phyloP scores from a whole-genome alignment of 2,888 invertebrate species.

The Agrochola macilenta region DNA sequence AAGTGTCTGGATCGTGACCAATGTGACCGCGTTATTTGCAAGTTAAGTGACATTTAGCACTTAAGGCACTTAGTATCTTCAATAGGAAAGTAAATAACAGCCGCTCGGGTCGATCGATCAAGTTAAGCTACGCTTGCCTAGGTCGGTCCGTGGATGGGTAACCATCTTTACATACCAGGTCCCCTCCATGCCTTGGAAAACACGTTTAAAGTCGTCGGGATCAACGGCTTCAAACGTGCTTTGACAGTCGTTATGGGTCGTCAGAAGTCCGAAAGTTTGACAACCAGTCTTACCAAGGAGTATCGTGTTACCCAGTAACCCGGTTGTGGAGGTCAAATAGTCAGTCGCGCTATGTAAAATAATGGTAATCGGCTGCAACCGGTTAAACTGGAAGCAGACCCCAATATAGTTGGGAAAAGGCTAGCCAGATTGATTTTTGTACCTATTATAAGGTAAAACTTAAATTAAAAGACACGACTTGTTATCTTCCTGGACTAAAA shows the following conservation, averaged over 20 bases:
- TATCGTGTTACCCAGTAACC: not conserved
- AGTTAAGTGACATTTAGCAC: constrained; percentile 24
- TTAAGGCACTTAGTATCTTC: constrained; percentile 19
- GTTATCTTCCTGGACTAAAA: not conserved
- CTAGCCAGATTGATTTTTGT: not conserved
- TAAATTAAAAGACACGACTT: not conserved
- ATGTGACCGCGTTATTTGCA: constrained; percentile 45
- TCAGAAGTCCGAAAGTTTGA: not conserved
- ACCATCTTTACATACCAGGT: not conserved
- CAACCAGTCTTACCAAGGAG: not conserved
- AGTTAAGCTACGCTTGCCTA: not conserved
- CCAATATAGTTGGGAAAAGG: no score
- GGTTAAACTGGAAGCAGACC: no score
- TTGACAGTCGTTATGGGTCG: not conserved
- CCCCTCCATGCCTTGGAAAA: not conserved
- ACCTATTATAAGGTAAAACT: not conserved
- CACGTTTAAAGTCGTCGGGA: not conserved
- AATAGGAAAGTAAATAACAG: not conserved
- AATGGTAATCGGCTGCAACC: no score
- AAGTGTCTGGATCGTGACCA: constrained; percentile 37
- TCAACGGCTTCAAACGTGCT: no score
- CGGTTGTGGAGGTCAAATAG: no score
- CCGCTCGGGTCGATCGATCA: not conserved
- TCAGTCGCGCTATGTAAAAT: no score
- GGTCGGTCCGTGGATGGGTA: not conserved